Conservation (phyloP, 2,888 invertebrate species). For the Drosophila anomalata region DNA sequence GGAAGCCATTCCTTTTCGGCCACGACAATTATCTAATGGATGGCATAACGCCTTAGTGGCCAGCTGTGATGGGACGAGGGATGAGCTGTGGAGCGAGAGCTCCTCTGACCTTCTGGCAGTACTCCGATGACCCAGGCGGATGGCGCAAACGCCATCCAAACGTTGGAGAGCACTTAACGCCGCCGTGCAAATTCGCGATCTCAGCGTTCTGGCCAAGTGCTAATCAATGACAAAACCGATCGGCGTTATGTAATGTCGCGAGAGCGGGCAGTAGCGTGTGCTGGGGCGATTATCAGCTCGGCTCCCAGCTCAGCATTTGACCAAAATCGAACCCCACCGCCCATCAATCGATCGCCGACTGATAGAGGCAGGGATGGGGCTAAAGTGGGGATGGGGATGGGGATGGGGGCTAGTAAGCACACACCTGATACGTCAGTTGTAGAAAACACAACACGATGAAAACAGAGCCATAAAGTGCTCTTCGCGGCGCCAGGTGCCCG, state of each 20-base stretch:
- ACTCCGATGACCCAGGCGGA: background rate
- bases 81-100: background rate
- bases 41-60: background rate
- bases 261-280: constrained; percentile 6
- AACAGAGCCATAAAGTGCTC: constrained; percentile 7
- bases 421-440: constrained; percentile 39
- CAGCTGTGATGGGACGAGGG: background rate
- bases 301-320: constrained; percentile 25
- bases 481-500: constrained; percentile 31
- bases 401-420: background rate
- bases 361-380: background rate
- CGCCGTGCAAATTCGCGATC: constrained; percentile 24
- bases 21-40: constrained; percentile 42
- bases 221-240: constrained; percentile 67
- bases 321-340: constrained; percentile 14
- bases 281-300: constrained; percentile 49
- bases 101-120: background rate
- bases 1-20: constrained; percentile 37
- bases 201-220: constrained; percentile 49
- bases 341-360: constrained; percentile 24
- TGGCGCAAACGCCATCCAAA: background rate
- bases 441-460: constrained; percentile 2
- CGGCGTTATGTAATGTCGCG: constrained; percentile 49
- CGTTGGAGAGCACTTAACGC: constrained; percentile 17
- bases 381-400: no score